Conservation (phyloP, 2,888 invertebrate genomes). For the Pandemis cinnamomeana region DNA sequence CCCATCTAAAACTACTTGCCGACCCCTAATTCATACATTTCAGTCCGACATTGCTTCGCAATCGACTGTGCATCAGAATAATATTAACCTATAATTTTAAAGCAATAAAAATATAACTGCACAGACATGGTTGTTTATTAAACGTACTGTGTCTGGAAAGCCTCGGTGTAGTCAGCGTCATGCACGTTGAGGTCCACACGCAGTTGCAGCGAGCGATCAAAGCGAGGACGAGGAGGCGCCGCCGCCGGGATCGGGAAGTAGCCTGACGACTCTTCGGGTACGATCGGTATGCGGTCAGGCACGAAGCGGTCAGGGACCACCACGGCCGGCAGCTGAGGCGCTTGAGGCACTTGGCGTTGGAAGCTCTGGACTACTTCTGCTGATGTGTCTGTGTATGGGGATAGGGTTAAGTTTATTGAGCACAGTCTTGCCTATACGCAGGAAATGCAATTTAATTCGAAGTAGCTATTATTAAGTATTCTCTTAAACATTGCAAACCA, state of each 20-base stretch:
- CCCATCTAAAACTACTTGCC: too few species aligned
- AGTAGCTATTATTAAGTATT: too few species aligned
- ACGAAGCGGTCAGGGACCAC: constrained; percentile 28
- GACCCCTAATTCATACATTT: too few species aligned
- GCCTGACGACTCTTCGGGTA: constrained; percentile 31
- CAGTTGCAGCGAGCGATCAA: constrained; percentile 58
- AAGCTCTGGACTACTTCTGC: constrained; percentile 34
- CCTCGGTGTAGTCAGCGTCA: constrained; percentile 67
- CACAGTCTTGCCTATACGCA: too few species aligned
- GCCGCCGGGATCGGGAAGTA: constrained; percentile 30
- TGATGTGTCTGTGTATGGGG: constrained; percentile 19
- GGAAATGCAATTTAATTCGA: too few species aligned
- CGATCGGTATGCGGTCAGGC: constrained; percentile 27
- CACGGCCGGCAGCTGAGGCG: constrained; percentile 17
- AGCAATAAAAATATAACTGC: too few species aligned
- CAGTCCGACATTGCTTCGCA: background rate
- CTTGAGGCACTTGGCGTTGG: constrained; percentile 17
- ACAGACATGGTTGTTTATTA: too few species aligned
- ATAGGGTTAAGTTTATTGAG: background rate
- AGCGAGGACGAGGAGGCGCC: constrained; percentile 52
- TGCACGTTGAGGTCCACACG: constrained; percentile 63
- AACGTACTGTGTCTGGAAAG: constrained; percentile 62
- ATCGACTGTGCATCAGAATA: background rate
- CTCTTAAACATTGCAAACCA: too few species aligned
- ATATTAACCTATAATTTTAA: too few species aligned